phyloP scores from a whole-genome alignment of 2,888 invertebrate genomes.

The Ecliptopera silaceata region DNA sequence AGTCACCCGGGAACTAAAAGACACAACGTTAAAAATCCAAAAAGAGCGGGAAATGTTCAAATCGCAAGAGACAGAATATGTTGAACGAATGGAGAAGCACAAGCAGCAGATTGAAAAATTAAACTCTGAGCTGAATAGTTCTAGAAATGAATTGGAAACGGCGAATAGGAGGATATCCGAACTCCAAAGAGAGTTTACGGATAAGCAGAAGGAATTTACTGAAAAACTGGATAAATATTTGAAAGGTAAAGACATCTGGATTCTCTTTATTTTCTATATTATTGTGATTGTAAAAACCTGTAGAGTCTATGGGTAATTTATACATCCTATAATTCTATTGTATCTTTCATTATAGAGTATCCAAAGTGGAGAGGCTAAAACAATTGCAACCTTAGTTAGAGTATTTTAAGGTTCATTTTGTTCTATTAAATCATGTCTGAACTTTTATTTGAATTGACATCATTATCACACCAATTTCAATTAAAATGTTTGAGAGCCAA shows the following conservation, averaged over 20 bases:
- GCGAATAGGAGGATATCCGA: slow-evolving; percentile 83
- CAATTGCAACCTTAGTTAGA: too few relatives aligned
- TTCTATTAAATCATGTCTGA: too few relatives aligned
- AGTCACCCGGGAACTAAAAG: slow-evolving; percentile 81
- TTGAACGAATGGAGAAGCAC: slow-evolving; percentile 76
- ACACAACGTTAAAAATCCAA: slow-evolving; percentile 69
- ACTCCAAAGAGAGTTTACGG: slow-evolving; percentile 77
- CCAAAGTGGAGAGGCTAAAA: too few relatives aligned
- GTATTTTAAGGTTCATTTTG: too few relatives aligned
- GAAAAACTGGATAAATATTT: slow-evolving; percentile 71
- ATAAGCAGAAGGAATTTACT: slow-evolving; percentile 78
- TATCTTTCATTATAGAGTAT: too few relatives aligned
- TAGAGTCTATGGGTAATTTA: too few relatives aligned
- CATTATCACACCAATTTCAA: too few relatives aligned
- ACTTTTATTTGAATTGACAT: too few relatives aligned
- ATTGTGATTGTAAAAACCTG: too few relatives aligned
- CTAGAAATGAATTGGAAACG: slow-evolving; percentile 80
- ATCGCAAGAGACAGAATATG: slow-evolving; percentile 69
- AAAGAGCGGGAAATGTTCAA: slow-evolving; percentile 67
- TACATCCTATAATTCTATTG: too few relatives aligned
- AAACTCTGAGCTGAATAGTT: slow-evolving; percentile 67
- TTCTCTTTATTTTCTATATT: too few relatives aligned
- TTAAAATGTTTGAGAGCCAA: too few relatives aligned
- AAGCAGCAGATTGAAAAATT: slow-evolving; percentile 79
- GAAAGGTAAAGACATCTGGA: slow-evolving; percentile 51